Base-by-base conservation (phyloP, 2,113 vertebrate genomes). In the Fregata magnificens region DNA sequence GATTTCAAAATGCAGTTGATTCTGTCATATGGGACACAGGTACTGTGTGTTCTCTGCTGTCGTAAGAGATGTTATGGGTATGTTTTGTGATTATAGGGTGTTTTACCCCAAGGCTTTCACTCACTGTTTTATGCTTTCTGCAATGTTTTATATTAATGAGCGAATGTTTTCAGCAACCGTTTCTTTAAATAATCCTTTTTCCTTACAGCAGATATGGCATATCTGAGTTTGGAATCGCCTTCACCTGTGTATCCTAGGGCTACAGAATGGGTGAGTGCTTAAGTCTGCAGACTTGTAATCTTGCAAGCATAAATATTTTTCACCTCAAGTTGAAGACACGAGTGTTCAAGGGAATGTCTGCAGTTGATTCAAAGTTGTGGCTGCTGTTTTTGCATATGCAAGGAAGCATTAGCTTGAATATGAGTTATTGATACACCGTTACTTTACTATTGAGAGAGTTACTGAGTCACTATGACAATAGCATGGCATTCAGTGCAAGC, bases 191-290 rank as follows among this genome's bases (percentile, higher is more conserved):
- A 19, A 49, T 67, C 7, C 8, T 45, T 93, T 89, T 89, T 59
- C 26, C 29, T 95, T 80, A 50, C 84, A 93, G 70, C 38, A 83
- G 55, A 29, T 31, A 0, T 18, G 29, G 44, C 56, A 24, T 42
- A n/a, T 42, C 61, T 73, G 73, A 89, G 38, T 45, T 36, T 95
- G 95, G 66, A 76, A 19, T 49, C 13, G 0, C 44, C 49, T 69
- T 67, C 29, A 4, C 21, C 82, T 77, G 24, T 16, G 6, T 44
- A 19, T 81, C 67, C 62, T 34, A 19, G 26, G 28, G n/a, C 53
- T 73, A 34, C 73, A 70, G 78, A n/a, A 95, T 9, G 34, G 86
- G 58, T 91, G 83, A 87, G 90, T 90, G 82, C 58, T 85, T 47
- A 61, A 59, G 20, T 8, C 59, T 86, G 61, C 59, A n/a, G 47